Base-by-base conservation (phyloP, 2,113 vertebrate genomes). In the Ancistrus triradiatus region DNA sequence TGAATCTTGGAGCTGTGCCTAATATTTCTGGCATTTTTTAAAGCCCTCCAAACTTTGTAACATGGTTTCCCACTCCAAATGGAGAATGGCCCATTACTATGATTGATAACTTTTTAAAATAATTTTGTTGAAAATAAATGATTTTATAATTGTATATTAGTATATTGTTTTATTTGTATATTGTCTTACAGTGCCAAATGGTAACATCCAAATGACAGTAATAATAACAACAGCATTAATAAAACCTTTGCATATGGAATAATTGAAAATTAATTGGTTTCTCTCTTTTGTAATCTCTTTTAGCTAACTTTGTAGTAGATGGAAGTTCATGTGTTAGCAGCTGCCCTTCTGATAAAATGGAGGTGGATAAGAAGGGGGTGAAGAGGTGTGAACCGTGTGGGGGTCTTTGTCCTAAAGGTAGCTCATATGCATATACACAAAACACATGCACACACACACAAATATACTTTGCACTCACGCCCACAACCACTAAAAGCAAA, bases 391-490 rank as follows among this genome's bases (percentile, higher is more conserved):
- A 95, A 77, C 87, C 85, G 2, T 96, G 94, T 55, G 77, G 72
- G 25, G 93, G 92, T 9, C 85, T 93, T 27, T 96, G 94, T 65
- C 91, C 92, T 1, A 97, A 95, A 91, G 91, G 94, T 97, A 64
- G 42, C 62, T 14, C 43, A 47, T 8, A 31, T 25, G 27, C 51
- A 68, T 28, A 35, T 17, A 35, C 25, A 24, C 27, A 7, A 43
- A 24, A 40, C 25, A 56, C 6, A 38, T 33, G 18, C 44, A 43
- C n/a, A 35, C 22, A 14, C 1, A 14, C 9, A 21, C 38, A 42
- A 5, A 15, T 13, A 11, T 13, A 38, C 35, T 3, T 7, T 42
- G 9, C 17, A 49, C 59, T 43, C 10, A 66, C 31, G 21, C 27
- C 15, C 27, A 37, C 31, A 55, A 28, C 51, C 51, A 25, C 35